A percentile compares a stretch with the other conserved stretches of the same genome.
These are phyloP conservation scores for Globodera rostochiensis DNA, from an alignment of 1,140 invertebrate species.

Conservation along the genomic window DNA sequence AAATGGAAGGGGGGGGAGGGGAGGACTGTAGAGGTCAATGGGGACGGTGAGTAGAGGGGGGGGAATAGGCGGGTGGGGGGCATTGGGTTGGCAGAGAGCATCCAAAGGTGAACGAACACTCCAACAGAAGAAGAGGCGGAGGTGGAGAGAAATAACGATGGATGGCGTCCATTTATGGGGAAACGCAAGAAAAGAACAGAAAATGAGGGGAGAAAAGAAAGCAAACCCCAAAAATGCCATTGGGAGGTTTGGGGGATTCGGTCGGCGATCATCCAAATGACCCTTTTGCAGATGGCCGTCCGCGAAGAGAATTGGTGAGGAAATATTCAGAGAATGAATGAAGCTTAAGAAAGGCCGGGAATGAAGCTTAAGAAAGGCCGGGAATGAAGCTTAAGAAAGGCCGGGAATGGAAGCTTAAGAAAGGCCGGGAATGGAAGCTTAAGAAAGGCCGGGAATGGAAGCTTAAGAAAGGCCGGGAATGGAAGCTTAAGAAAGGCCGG, in stretches of 20 bases:
- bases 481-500: no score
- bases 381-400: no score
- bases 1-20: not conserved
- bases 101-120: not conserved
- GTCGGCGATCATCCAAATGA: not conserved
- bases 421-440: no score
- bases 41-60: not conserved
- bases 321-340: not conserved
- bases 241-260: not conserved
- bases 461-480: no score
- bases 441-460: no score
- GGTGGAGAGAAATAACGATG: not conserved
- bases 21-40: conserved; percentile 22
- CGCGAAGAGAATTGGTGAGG: not conserved
- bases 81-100: not conserved
- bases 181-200: not conserved
- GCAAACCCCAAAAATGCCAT: not conserved
- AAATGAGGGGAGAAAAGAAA: not conserved
- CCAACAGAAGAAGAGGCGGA: not conserved
- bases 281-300: not conserved
- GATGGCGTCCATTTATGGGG: conserved; percentile 5
- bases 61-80: no score
- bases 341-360: no score
- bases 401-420: no score
- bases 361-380: no score